Evolutionary conservation across 2,113 vertebrate species (phyloP).

Genomic region (Anoura caudifer): DNA sequence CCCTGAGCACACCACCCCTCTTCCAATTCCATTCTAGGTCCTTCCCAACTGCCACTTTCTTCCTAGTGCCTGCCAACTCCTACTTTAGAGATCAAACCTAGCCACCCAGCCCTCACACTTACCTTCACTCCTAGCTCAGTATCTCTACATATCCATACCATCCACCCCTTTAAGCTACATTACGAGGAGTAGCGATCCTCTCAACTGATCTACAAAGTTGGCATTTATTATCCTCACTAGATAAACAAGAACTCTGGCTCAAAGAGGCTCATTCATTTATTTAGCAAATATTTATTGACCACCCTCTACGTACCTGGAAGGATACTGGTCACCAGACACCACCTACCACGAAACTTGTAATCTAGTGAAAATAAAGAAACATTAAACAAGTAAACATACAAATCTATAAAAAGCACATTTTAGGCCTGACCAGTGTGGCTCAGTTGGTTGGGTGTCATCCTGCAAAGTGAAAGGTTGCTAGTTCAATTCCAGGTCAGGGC

Average conservation of each 20-base stretch:
- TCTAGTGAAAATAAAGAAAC: not conserved
- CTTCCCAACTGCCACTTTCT: not conserved
- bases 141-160: not conserved
- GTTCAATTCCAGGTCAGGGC: too few species aligned
- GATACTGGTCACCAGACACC: not conserved
- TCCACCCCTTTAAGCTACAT: not conserved
- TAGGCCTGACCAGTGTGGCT: not conserved
- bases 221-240: not conserved
- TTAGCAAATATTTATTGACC: not conserved
- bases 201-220: not conserved
- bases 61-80: not conserved
- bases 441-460: too few species aligned
- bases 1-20: not conserved
- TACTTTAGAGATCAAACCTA: not conserved
- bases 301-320: not conserved
- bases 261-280: not conserved
- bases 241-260: not conserved
- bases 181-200: not conserved
- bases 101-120: not conserved
- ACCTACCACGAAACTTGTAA: not conserved
- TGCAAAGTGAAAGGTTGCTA: too few species aligned
- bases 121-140: not conserved
- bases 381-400: not conserved
- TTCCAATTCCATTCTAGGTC: not conserved
- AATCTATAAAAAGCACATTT: not conserved